A percentile compares a stretch with the other conserved stretches of the same genome.
Conservation (phyloP, 2,113 vertebrate species). For the Chunga burmeisteri region DNA sequence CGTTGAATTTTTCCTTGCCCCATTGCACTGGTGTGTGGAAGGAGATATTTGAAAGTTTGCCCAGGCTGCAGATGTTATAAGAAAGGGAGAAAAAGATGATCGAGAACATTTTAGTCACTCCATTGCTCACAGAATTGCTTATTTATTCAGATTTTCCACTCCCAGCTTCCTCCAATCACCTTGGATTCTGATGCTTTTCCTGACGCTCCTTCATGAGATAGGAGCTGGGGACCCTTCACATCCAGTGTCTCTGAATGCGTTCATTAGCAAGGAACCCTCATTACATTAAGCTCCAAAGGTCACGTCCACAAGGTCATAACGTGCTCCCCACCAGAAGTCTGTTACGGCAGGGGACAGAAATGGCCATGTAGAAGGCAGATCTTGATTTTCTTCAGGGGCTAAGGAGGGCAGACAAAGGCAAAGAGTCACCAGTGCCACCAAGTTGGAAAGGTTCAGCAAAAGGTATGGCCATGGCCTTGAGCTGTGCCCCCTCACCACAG, state of each 20-base stretch:
- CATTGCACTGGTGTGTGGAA: background rate
- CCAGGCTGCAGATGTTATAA: background rate
- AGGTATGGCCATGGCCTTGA: background rate
- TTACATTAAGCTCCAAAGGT: background rate
- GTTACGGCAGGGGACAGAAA: background rate
- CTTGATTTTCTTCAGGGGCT: background rate
- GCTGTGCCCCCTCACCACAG: background rate
- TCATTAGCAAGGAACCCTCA: rapidly evolving
- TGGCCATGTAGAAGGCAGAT: background rate
- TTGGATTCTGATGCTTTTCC: background rate
- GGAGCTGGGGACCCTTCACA: background rate
- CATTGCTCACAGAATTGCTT: background rate
- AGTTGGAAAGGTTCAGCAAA: background rate
- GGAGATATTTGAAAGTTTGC: background rate
- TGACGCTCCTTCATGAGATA: background rate
- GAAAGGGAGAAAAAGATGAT: background rate
- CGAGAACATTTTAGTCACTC: background rate
- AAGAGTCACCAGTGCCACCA: background rate
- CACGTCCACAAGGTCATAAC: background rate
- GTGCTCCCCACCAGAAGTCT: background rate
- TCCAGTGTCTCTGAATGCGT: rapidly evolving
- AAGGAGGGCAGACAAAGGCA: background rate
- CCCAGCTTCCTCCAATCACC: background rate
- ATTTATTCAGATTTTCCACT: background rate
- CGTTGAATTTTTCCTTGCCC: background rate